Base-by-base conservation (phyloP, 2,888 invertebrate genomes). In the Lasioglossum pauxillum region DNA sequence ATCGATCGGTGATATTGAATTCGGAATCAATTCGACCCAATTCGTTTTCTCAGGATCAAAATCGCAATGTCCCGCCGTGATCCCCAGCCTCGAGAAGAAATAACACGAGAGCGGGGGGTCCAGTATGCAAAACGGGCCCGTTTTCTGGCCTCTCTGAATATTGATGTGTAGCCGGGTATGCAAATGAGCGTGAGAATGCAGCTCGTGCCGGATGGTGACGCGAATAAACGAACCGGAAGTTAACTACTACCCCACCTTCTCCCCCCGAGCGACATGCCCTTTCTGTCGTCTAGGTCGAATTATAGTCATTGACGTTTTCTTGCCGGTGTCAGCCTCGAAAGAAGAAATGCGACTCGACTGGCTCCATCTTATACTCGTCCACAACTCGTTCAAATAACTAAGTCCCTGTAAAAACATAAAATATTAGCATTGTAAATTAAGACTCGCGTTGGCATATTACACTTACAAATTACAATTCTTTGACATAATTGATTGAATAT, bases 131-230 rank as follows among this genome's bases (percentile, higher is more conserved):
- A 94, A 89, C 92, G 92, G 88, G 91, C 91, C 92, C 93, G 92
- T 94, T 94, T 94, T 93, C 93, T 93, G 92, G 93, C 89, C 93
- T 91, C 92, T 90, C 91, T 93, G 94, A 93, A 94, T 94, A 94
- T 94, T 94, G 94, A 94, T 94, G 94, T 93, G 93, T 92, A 94
- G 91, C 92, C 93, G 93, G 88, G 91, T 94, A 94, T 95, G 94
- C 93, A 94, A 93, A 94, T 94, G 94, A 94, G 94, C 94, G 95
- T 95, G 95, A 95, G 94, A 95, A 94, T 94, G 92, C 93, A 91
- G 91, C 93, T 92, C 93, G 93, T 92, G 93, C 93, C 94, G 93
- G 92, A 93, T 93, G 93, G 93, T 92, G 91, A 90, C 89, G 91
- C 92, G 92, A 91, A 91, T 92, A 90, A 92, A 87, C 91, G 90